Conservation (phyloP, 2,113 vertebrate species). For the Trichomycterus rosablanca region DNA sequence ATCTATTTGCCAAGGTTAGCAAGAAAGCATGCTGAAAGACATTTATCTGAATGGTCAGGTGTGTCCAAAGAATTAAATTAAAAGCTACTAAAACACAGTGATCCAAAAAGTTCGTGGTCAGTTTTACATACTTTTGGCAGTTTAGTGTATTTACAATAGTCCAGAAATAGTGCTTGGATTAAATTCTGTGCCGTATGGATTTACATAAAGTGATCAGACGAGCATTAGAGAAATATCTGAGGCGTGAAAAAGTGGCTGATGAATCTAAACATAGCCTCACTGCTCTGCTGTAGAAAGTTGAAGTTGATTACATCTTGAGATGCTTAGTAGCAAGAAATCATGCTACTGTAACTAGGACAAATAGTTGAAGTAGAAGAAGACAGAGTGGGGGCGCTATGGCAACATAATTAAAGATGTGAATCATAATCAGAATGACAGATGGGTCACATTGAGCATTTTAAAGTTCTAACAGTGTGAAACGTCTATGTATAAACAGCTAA, state of each 20-base stretch:
- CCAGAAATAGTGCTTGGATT: neutral
- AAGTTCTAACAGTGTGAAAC: no score
- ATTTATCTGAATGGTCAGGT: no score
- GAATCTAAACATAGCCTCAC: neutral
- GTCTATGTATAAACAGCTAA: neutral
- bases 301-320: neutral
- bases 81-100: no score
- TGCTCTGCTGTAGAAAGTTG: neutral
- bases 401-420: neutral
- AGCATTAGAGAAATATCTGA: no score
- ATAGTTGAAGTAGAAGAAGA: neutral
- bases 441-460: neutral
- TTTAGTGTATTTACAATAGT: no score
- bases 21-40: no score
- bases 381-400: neutral
- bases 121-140: no score
- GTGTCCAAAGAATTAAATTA: no score
- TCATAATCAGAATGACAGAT: neutral
- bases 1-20: no score
- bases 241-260: neutral
- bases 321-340: no score
- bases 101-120: no score
- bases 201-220: neutral
- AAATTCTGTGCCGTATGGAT: neutral
- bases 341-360: neutral